phyloP scores from a whole-genome alignment of 2,113 vertebrate genomes.

The Taxidea taxus region DNA sequence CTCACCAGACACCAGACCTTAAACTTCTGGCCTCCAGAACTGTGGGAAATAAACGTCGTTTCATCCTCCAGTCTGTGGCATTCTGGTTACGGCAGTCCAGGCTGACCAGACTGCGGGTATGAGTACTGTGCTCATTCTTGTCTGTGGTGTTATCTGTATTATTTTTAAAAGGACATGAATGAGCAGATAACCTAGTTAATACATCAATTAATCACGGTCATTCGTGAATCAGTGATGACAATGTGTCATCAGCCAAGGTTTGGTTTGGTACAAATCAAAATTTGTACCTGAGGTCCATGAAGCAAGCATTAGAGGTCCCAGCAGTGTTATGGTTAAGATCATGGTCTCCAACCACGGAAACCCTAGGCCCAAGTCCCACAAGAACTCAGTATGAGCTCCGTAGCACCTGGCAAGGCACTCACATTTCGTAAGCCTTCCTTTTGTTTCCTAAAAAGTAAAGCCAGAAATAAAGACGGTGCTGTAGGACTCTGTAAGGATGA shows the following conservation, averaged over 20 bases:
- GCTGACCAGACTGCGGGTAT: not conserved
- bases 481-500: not conserved
- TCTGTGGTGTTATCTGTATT: not conserved
- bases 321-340: not conserved
- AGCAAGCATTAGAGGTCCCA: too few relatives aligned
- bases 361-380: not conserved
- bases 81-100: not conserved
- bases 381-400: not conserved
- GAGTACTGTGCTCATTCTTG: not conserved
- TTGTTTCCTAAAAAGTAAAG: not conserved
- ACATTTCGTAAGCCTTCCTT: not conserved
- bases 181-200: not conserved
- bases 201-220: not conserved
- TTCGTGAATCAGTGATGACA: not conserved
- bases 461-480: not conserved
- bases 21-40: not conserved
- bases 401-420: not conserved
- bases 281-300: not conserved
- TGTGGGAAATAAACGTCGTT: not conserved
- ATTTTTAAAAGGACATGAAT: not conserved
- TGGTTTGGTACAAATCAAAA: not conserved
- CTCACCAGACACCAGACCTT: not conserved
- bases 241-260: not conserved
- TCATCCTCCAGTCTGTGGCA: not conserved
- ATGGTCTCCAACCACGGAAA: not conserved